Base-by-base conservation (phyloP, 1,140 invertebrate genomes). In the Anthonomus grandis region DNA sequence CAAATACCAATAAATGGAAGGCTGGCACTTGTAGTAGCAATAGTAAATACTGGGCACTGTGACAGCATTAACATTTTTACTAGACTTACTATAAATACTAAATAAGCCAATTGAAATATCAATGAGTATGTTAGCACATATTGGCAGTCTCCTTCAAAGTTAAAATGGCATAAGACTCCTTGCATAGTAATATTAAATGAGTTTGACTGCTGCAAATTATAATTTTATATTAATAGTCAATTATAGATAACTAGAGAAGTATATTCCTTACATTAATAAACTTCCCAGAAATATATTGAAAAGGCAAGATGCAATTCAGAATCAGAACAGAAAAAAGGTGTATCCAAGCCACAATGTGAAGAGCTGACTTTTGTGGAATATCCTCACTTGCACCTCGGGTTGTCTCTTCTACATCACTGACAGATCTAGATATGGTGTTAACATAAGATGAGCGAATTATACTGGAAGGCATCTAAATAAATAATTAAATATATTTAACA, bases 11-110 rank as follows among this genome's bases (percentile, higher is more conserved):
- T 74, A 2, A 83, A 38, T 8, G 81, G 81, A 19, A 83, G 68
- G 2, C 79, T 75, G 5, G 76, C 68, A 17, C 78, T 78, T 13
- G 74, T 72, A 9, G 77, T 69, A 10, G 81, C 78, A 9, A 82
- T 73, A 3, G 77, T 81, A 57, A 82, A 79, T 2, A 83, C 79
- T 8, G 81, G 76, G 22, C 79, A 82, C 64, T 82, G 78, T 36
- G 76, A 74, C 41, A 81, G 70, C 1, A 79, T 75, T n/a, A 82
- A 65, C 54, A 82, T 79, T 55, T 78, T 74, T 3, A 80, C 38
- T 2, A 75, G 76, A 2, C 75, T 72, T 27, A 80, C 69, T 0
- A 66, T 59, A 55, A 80, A 81, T 2, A 67, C 48, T 4, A 76
- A 62, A 56, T 81, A 80, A 2, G 75, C 69, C 0, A 75, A 21